A percentile compares a stretch with the other conserved stretches of the same genome.
phyloP scores from a whole-genome alignment of 1,140 invertebrate species.

The Bombyx mandarina region DNA sequence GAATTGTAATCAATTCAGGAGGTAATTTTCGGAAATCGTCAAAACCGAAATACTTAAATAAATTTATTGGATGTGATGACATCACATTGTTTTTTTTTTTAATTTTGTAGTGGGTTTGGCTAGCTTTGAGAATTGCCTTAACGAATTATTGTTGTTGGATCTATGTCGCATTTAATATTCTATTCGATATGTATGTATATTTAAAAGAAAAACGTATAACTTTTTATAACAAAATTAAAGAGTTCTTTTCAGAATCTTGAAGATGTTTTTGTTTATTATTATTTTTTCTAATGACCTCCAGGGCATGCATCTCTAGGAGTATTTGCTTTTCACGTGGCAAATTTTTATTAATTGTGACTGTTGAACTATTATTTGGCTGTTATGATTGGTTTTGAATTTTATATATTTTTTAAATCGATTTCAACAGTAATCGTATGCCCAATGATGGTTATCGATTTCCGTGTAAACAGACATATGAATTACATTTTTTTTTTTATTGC shows the following conservation, averaged over 20 bases:
- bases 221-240: constrained; percentile 10
- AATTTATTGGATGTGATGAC: constrained; percentile 1
- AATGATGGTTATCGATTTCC: no score
- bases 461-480: no score
- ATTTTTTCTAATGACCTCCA: background rate
- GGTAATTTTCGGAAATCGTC: no score
- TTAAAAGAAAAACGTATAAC: background rate
- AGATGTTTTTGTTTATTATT: constrained; percentile 17
- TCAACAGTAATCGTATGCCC: background rate
- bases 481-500: no score
- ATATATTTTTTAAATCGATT: constrained; percentile 3
- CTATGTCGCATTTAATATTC: background rate
- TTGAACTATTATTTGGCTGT: constrained; percentile 45
- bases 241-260: constrained; percentile 15
- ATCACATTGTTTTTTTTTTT: background rate
- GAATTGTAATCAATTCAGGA: no score
- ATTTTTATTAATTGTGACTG: constrained; percentile 15
- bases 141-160: no score
- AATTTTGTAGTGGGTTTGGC: no score
- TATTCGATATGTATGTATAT: background rate
- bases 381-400: constrained; percentile 20
- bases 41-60: constrained; percentile 2
- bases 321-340: constrained; percentile 17
- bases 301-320: background rate
- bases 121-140: no score